Percentiles rank a stretch among this genome's conserved stretches.
phyloP scores from a whole-genome alignment of 2,797 vertebrate species.

The Hydrolagus colliei region DNA sequence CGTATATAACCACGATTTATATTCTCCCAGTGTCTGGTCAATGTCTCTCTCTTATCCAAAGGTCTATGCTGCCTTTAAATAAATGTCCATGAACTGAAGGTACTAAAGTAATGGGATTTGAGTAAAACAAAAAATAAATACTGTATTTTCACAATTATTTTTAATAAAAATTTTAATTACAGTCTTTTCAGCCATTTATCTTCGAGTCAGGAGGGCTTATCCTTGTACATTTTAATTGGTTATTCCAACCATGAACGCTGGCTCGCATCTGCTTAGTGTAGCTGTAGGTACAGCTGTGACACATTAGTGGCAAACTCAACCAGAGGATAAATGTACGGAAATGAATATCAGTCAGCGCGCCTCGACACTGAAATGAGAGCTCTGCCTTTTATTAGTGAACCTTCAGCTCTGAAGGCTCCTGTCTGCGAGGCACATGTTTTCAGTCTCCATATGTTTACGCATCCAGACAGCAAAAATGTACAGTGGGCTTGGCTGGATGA shows the following conservation, averaged over 20 bases:
- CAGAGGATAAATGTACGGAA: not conserved
- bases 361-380: not conserved
- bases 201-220: too few species aligned
- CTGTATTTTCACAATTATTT: too few species aligned
- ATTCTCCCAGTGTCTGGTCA: too few species aligned
- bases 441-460: constrained; percentile 11
- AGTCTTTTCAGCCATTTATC: too few species aligned
- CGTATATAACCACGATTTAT: too few species aligned
- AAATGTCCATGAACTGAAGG: too few species aligned
- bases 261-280: not conserved
- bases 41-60: too few species aligned
- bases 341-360: not conserved
- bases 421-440: constrained; percentile 3
- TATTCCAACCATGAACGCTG: not conserved
- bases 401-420: not conserved
- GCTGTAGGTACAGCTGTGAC: not conserved
- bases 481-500: not conserved
- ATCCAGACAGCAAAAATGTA: not conserved
- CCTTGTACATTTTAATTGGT: not conserved
- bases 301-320: not conserved
- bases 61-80: too few species aligned
- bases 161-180: too few species aligned
- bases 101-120: too few species aligned
- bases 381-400: not conserved
- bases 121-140: too few species aligned